These are phyloP conservation scores for Eupithecia exiguata DNA, from an alignment of 2,888 invertebrate genomes.

Conservation along the genomic window DNA sequence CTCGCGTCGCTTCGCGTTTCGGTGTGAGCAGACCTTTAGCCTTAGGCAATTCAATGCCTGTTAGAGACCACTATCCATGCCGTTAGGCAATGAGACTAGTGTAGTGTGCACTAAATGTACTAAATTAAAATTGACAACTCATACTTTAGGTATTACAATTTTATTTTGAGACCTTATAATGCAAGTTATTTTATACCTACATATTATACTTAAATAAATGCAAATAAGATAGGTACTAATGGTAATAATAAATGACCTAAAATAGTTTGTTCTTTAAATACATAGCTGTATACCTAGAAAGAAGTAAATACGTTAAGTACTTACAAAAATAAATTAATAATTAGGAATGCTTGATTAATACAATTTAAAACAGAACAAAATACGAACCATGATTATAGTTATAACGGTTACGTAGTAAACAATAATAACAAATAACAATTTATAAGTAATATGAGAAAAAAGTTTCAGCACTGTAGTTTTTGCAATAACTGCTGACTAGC, in stretches of 20 bases:
- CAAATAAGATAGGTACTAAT: background rate
- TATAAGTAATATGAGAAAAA: background rate
- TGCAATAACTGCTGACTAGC: constrained; percentile 57
- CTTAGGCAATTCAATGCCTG: background rate
- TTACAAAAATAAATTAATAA: background rate
- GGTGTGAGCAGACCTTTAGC: background rate
- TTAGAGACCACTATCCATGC: background rate
- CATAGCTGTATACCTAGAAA: background rate
- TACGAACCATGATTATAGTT: background rate
- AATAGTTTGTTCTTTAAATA: background rate
- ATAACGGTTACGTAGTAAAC: background rate
- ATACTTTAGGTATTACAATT: background rate
- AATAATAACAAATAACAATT: background rate
- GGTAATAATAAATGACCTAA: background rate
- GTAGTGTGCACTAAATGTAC: too few species aligned
- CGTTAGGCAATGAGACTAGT: background rate
- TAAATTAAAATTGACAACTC: background rate
- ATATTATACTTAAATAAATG: background rate
- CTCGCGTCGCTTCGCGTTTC: too few species aligned
- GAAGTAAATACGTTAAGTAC: background rate
- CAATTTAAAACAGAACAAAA: background rate
- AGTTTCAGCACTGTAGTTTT: constrained; percentile 50
- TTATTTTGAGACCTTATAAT: constrained; percentile 1
- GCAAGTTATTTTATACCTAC: background rate
- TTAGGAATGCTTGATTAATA: background rate